Evolutionary conservation across 2,797 vertebrate genomes (phyloP).

Genomic region (Pangasius larnaudii): DNA sequence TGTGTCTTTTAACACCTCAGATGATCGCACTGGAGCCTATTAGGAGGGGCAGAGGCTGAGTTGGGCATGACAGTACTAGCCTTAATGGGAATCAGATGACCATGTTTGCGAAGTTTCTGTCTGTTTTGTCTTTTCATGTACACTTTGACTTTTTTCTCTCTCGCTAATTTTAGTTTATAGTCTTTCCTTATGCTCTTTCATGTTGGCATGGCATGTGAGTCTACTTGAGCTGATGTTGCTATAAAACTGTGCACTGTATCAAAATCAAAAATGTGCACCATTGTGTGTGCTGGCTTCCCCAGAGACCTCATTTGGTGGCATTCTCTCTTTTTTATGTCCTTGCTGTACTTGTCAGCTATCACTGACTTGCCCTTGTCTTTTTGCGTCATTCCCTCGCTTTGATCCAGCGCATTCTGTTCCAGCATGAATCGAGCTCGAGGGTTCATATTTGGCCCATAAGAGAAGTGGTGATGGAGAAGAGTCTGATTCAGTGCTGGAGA

Average conservation of each 20-base stretch:
- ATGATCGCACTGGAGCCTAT: neutral
- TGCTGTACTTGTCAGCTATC: constrained; percentile 56
- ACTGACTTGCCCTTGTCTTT: constrained; percentile 45
- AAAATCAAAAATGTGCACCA: neutral
- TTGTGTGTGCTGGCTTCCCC: constrained; percentile 44
- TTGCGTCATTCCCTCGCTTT: constrained; percentile 42
- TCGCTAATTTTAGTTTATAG: constrained; percentile 19
- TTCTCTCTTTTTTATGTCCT: constrained; percentile 38
- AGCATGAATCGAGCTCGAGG: neutral
- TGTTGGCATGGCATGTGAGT: neutral
- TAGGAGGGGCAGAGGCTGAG: neutral
- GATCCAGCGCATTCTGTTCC: constrained; percentile 16
- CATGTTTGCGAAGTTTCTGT: neutral
- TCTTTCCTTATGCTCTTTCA: constrained; percentile 9
- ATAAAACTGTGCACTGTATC: neutral
- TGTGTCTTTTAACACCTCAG: neutral
- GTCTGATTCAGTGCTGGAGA: constrained; percentile 10
- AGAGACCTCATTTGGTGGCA: constrained; percentile 61
- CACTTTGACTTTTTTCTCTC: neutral
- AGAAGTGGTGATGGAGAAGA: constrained; percentile 12
- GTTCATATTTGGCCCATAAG: neutral
- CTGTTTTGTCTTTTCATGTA: constrained; percentile 7
- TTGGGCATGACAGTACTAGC: constrained; percentile 4
- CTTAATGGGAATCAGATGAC: constrained; percentile 40
- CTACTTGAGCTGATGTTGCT: neutral